These are phyloP conservation scores for Leucoraja ocellata DNA, from an alignment of 2,797 vertebrate species.

Conservation along the genomic window DNA sequence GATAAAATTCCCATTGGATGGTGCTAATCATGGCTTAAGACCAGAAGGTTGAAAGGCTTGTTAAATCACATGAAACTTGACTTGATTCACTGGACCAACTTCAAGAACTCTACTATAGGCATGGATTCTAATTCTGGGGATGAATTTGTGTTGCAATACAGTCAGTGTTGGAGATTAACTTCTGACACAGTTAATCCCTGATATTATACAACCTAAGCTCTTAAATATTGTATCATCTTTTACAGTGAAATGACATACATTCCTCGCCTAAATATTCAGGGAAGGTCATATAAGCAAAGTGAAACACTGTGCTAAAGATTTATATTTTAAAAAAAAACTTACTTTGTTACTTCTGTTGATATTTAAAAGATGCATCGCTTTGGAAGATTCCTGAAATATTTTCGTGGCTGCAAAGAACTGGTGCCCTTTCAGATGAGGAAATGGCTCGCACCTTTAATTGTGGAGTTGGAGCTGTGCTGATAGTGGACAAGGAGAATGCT, in stretches of 20 bases:
- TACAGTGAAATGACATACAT: not conserved
- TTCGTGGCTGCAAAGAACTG: conserved; percentile 80
- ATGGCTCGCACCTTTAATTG: conserved; percentile 90
- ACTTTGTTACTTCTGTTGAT: not conserved
- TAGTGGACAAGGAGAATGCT: conserved; percentile 65
- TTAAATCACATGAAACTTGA: not conserved
- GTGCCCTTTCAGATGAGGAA: conserved; percentile 77
- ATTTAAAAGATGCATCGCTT: conserved; percentile 67
- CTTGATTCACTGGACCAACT: not conserved
- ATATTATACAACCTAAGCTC: not conserved
- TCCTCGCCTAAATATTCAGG: not conserved
- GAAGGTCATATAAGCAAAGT: not conserved
- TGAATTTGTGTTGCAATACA: not conserved
- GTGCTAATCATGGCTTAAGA: not conserved
- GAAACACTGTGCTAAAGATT: not conserved
- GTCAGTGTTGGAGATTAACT: not conserved
- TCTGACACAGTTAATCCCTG: too few species aligned
- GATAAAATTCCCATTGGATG: not conserved
- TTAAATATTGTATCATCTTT: not conserved
- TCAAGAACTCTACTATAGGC: not conserved
- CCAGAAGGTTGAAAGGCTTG: not conserved
- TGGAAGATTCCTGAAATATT: conserved; percentile 83
- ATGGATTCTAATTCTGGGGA: not conserved
- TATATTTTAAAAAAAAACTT: not conserved
- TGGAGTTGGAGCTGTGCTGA: conserved; percentile 77